phyloP scores from a whole-genome alignment of 2,797 vertebrate species.

The Hozukius guyotensis region DNA sequence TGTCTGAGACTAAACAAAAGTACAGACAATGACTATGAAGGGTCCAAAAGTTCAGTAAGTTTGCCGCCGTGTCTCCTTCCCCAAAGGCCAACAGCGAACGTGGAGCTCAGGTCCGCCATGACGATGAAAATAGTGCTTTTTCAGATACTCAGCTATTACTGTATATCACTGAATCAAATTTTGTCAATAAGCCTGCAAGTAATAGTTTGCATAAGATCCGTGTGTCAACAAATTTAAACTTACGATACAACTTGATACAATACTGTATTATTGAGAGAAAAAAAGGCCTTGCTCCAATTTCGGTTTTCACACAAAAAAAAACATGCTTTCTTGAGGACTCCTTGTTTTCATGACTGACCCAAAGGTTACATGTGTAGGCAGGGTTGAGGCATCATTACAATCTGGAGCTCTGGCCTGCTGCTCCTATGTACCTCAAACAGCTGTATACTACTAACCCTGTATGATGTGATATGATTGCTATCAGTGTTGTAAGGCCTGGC shows the following conservation, averaged over 20 bases:
- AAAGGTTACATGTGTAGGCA: too few relatives aligned
- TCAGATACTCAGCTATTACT: neutral
- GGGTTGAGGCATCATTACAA: too few relatives aligned
- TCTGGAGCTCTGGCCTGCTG: too few relatives aligned
- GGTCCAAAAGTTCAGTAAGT: conserved; percentile 33
- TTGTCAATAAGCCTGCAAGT: neutral
- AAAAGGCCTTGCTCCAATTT: neutral
- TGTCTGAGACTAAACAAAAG: conserved; percentile 49
- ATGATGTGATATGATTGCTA: too few relatives aligned
- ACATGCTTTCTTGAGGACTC: too few relatives aligned
- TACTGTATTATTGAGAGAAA: neutral
- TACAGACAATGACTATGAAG: neutral
- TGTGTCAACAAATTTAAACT: neutral
- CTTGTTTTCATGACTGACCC: too few relatives aligned
- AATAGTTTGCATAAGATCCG: neutral
- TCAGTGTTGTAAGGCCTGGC: too few relatives aligned
- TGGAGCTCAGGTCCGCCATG: neutral
- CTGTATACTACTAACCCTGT: too few relatives aligned
- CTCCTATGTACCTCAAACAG: too few relatives aligned
- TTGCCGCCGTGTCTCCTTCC: neutral
- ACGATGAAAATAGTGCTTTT: neutral
- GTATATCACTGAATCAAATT: too few relatives aligned
- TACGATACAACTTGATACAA: neutral
- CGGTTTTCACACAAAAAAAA: neutral
- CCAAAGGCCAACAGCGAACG: neutral